These are phyloP conservation scores for Orussus abietinus DNA, from an alignment of 1,140 invertebrate genomes.

Conservation along the genomic window DNA sequence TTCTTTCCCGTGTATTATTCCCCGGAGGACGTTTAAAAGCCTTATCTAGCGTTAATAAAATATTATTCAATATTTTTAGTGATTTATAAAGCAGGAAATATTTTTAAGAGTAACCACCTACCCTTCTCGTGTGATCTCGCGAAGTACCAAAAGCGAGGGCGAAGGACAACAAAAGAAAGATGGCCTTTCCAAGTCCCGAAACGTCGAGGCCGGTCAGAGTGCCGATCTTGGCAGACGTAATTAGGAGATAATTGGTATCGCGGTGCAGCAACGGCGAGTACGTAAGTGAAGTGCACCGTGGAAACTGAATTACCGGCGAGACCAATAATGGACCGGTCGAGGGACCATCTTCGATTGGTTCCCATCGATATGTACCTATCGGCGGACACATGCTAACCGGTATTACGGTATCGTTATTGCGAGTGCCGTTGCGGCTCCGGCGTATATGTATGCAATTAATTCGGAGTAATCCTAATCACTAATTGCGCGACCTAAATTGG, in stretches of 20 bases:
- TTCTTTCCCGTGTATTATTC: too few species aligned
- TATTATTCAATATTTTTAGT: too few species aligned
- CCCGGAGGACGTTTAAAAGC: too few species aligned
- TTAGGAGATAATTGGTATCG: slow-evolving; percentile 25
- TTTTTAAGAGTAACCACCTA: too few species aligned
- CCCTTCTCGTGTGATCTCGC: too few species aligned
- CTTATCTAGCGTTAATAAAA: too few species aligned
- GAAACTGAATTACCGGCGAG: slow-evolving; percentile 41
- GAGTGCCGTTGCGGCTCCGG: slow-evolving; percentile 20
- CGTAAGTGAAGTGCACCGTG: slow-evolving; percentile 25
- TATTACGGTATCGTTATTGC: slow-evolving; percentile 30
- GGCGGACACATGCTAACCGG: slow-evolving; percentile 2
- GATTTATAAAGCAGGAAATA: too few species aligned
- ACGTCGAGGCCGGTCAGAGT: too few species aligned
- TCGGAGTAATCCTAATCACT: slow-evolving; percentile 50
- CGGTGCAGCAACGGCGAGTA: neutral
- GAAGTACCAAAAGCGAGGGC: too few species aligned
- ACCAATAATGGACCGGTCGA: slow-evolving; percentile 30
- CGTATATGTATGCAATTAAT: slow-evolving; percentile 44
- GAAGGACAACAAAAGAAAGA: too few species aligned
- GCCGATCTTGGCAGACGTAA: slow-evolving; percentile 24
- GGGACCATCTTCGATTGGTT: slow-evolving; percentile 37
- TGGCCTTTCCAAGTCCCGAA: too few species aligned
- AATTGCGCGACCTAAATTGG: slow-evolving; percentile 41
- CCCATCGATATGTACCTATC: slow-evolving; percentile 3